Conservation (phyloP, 2,113 vertebrate genomes). For the Bucco capensis region DNA sequence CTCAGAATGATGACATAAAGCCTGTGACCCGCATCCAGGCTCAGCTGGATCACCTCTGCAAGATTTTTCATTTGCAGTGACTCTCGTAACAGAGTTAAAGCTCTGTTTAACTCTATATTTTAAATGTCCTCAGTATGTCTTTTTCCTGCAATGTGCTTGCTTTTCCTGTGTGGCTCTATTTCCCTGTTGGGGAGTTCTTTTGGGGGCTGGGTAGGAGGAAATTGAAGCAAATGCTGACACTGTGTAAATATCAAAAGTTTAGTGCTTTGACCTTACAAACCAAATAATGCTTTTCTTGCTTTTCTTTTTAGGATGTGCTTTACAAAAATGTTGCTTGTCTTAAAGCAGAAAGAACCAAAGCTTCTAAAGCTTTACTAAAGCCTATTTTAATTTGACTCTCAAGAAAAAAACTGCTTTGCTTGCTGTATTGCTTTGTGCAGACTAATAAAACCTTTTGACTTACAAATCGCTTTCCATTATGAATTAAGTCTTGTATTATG, state of each 20-base stretch:
- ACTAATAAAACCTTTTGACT: not conserved
- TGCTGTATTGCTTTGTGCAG: conserved; percentile 5
- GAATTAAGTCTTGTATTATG: conserved; percentile 29
- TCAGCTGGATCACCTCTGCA: not conserved
- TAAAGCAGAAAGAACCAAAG: not conserved
- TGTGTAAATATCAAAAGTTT: not conserved
- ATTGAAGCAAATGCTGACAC: not conserved
- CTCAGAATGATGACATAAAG: fast-evolving
- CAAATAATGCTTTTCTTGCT: not conserved
- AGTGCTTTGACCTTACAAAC: not conserved
- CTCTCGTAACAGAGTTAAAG: fast-evolving
- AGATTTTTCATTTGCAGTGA: fast-evolving
- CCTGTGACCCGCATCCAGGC: fast-evolving
- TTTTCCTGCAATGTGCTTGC: not conserved
- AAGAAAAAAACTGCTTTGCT: not conserved
- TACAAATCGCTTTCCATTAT: not conserved
- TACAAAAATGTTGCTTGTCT: not conserved
- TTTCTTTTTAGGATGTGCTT: not conserved
- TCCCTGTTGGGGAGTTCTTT: not conserved
- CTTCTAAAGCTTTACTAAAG: not conserved
- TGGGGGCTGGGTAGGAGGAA: not conserved
- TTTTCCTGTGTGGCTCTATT: not conserved
- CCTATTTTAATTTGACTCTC: not conserved
- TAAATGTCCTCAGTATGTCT: not conserved
- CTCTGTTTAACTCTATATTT: not conserved